Conservation (phyloP, 2,113 vertebrate species). For the Corythornis cristatus region DNA sequence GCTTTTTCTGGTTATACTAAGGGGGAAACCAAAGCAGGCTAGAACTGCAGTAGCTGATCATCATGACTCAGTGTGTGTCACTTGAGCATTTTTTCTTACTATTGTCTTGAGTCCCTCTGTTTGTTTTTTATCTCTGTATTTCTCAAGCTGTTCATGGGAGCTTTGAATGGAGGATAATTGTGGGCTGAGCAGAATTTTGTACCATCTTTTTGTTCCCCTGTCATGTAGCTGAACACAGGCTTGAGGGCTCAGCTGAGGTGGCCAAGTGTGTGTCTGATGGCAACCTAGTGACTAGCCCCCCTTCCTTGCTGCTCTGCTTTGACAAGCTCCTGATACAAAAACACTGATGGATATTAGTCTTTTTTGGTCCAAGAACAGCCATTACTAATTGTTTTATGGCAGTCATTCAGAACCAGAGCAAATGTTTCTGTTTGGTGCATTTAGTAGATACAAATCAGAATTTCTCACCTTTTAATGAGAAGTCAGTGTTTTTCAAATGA, state of each 20-base stretch:
- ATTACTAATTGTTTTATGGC: not conserved
- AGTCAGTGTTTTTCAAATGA: not conserved
- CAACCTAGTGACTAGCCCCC: not conserved
- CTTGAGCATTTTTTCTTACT: not conserved
- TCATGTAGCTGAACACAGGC: conserved; percentile 8
- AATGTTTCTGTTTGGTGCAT: not conserved
- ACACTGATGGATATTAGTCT: not conserved
- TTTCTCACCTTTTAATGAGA: not conserved
- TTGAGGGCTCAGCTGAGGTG: conserved; percentile 13
- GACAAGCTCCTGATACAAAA: not conserved
- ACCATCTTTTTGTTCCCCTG: conserved; percentile 28
- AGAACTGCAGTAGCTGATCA: not conserved
- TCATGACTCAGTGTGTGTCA: not conserved
- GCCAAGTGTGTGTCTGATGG: not conserved
- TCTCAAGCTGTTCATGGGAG: not conserved
- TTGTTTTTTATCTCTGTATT: conserved; percentile 19
- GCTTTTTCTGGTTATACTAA: not conserved
- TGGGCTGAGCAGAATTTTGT: conserved; percentile 32
- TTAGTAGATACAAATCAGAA: not conserved
- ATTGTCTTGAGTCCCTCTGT: not conserved
- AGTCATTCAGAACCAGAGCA: not conserved
- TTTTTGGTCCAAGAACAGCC: not conserved
- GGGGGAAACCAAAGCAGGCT: not conserved
- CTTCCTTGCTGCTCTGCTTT: not conserved
- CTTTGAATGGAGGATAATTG: conserved; percentile 22